Conservation (phyloP, 2,888 invertebrate genomes). For the Phorcus lineatus region DNA sequence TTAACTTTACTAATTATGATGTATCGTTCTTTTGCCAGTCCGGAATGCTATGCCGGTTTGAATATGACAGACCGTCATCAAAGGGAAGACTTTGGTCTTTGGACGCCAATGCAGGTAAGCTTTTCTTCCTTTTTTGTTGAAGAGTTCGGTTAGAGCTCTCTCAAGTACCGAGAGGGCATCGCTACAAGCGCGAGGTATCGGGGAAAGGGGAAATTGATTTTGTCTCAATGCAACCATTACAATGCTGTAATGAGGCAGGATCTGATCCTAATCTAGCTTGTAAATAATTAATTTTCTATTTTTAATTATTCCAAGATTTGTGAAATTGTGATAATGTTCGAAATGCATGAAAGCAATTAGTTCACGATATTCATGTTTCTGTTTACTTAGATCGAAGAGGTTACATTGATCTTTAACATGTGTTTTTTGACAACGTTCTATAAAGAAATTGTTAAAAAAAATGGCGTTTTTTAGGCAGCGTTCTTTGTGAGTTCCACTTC, state of each 20-base stretch:
- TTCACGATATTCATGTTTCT: no score
- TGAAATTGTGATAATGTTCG: not conserved
- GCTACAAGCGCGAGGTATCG: not conserved
- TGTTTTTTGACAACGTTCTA: no score
- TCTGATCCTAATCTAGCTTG: constrained; percentile 7
- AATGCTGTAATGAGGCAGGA: not conserved
- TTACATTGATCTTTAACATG: no score
- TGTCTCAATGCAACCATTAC: constrained; percentile 15
- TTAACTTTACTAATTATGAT: constrained; percentile 23
- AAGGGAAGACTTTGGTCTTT: constrained; percentile 58
- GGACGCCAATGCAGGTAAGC: constrained; percentile 62
- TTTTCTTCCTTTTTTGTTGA: constrained; percentile 17
- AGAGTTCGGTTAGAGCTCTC: not conserved
- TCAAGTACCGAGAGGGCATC: not conserved
- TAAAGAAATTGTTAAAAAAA: no score
- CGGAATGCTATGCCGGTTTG: constrained; percentile 64
- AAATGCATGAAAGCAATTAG: not conserved
- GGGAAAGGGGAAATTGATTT: constrained; percentile 14
- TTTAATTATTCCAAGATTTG: constrained; percentile 2
- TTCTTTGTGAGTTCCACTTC: no score
- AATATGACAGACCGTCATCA: constrained; percentile 64
- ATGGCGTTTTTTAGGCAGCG: no score
- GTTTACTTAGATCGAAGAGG: no score
- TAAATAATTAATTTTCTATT: constrained; percentile 11
- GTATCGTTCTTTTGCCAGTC: constrained; percentile 47